Evolutionary conservation across 2,888 invertebrate genomes (phyloP), one percentile per base, ranked within the genome.

Genomic region (Orchesellides sinensis): DNA sequence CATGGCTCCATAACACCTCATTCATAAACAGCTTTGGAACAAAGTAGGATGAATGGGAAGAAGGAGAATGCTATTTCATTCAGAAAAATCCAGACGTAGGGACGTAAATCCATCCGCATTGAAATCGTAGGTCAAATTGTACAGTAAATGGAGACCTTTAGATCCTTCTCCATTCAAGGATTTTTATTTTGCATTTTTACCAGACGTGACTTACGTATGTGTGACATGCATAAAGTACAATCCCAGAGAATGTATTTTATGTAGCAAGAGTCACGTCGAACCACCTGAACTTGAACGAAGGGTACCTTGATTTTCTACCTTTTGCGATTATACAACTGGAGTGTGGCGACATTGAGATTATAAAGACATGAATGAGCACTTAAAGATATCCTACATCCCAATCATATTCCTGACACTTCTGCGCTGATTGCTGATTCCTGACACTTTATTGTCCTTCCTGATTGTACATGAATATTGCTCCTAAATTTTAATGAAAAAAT

Each of bases 281-380:
- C 40, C 10, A 52, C 61, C 61, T 56, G 56, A 56, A 27, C 17
- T 3, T 25, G 56, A 56, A 27, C 52, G 21, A 17, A n/a, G 52
- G 23, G 14, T 40, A 52, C 17, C n/a, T 32, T 19, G 27, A 63
- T 32, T 32, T 32, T 35, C 35, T 32, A n/a, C 2, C 35, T 35
- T 29, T 21, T 14, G 40, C 21, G 35, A 47, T 61, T 21, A 10
- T 40, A 29, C 47, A 45, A 59, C 14, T 23, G 40, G 23, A 45
- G 25, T 45, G 29, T 40, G 72, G 72, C 59, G 72, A 56, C 72
- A 29, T 25, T 47, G 5, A 47, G 72, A 72, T 72, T 61, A 47
- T 6, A 2, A 25, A 21, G 19, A 61, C 72, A 72, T 47, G 29
- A 21, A 45, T 59, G 72, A 61, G 72, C 72, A 72, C 72, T 72